phyloP scores from a whole-genome alignment of 2,888 invertebrate species.

The Euplexia lucipara region DNA sequence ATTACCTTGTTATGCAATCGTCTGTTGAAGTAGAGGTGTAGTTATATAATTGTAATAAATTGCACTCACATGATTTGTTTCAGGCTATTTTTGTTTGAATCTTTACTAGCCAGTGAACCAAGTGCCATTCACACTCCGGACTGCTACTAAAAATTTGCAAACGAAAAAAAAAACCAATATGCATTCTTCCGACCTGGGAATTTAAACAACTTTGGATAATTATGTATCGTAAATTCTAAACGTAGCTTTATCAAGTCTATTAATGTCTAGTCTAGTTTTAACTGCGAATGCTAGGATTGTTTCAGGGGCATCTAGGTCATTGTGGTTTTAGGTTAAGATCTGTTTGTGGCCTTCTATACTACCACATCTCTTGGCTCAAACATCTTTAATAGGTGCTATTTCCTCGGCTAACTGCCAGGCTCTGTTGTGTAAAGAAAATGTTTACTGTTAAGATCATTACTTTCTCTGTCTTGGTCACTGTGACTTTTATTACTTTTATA shows the following conservation, averaged over 20 bases:
- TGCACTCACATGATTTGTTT: too few relatives aligned
- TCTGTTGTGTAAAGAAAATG: background rate
- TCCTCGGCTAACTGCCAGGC: constrained; percentile 40
- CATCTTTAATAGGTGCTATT: constrained; percentile 33
- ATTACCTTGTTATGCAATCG: too few relatives aligned
- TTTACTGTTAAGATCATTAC: constrained; percentile 8
- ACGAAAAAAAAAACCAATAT: too few relatives aligned
- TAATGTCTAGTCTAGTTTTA: constrained; percentile 1
- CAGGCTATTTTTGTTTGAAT: too few relatives aligned
- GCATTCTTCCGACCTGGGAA: too few relatives aligned
- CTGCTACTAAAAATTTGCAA: too few relatives aligned
- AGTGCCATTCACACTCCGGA: too few relatives aligned
- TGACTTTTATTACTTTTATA: background rate
- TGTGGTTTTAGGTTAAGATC: constrained; percentile 5
- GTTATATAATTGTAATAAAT: too few relatives aligned
- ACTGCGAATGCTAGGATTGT: background rate
- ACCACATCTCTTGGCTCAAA: constrained; percentile 26
- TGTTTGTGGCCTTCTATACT: constrained; percentile 27
- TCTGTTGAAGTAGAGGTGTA: too few relatives aligned
- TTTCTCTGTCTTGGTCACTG: constrained; percentile 3
- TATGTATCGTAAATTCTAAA: background rate
- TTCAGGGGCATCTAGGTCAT: constrained; percentile 23
- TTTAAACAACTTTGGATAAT: background rate
- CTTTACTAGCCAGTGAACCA: too few relatives aligned
- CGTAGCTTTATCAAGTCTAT: background rate